A percentile compares a stretch with the other conserved stretches of the same genome.
Conservation (phyloP, 2,888 invertebrate genomes). For the Didymodactylos carnosus region DNA sequence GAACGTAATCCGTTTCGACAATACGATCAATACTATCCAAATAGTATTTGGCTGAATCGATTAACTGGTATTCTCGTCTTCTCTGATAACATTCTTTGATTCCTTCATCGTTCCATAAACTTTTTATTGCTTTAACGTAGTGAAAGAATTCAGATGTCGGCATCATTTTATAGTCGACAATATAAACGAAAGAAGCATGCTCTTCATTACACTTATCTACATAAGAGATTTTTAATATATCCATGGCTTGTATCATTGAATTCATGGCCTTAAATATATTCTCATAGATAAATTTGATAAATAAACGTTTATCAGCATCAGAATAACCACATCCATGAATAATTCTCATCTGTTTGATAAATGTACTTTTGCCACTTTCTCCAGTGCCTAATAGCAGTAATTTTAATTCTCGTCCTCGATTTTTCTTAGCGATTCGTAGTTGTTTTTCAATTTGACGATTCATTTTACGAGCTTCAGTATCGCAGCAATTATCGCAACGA, state of each 20-base stretch:
- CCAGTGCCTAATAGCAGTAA: conserved; percentile 82
- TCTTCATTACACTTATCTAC: too few species aligned
- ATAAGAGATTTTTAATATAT: conserved; percentile 61
- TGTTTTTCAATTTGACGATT: too few species aligned
- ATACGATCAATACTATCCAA: conserved; percentile 74
- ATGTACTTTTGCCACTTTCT: conserved; percentile 43
- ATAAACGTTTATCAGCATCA: conserved; percentile 65
- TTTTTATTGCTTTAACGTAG: too few species aligned
- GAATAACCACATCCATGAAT: conserved; percentile 60
- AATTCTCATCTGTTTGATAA: conserved; percentile 83
- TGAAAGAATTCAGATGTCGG: too few species aligned
- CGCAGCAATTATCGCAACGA: too few species aligned
- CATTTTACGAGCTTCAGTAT: too few species aligned
- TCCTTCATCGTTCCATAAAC: conserved; percentile 74
- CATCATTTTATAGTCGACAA: too few species aligned
- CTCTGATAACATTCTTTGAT: conserved; percentile 74
- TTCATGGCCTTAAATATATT: conserved; percentile 90
- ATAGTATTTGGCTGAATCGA: conserved; percentile 86
- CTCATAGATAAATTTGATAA: conserved; percentile 75
- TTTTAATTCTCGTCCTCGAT: too few species aligned
- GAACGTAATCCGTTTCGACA: conserved; percentile 62
- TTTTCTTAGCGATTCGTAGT: too few species aligned
- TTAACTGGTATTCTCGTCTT: conserved; percentile 88
- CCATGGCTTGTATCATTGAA: conserved; percentile 80
- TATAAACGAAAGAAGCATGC: too few species aligned